phyloP scores from a whole-genome alignment of 1,140 invertebrate species.

The Nasonia longicornis region DNA sequence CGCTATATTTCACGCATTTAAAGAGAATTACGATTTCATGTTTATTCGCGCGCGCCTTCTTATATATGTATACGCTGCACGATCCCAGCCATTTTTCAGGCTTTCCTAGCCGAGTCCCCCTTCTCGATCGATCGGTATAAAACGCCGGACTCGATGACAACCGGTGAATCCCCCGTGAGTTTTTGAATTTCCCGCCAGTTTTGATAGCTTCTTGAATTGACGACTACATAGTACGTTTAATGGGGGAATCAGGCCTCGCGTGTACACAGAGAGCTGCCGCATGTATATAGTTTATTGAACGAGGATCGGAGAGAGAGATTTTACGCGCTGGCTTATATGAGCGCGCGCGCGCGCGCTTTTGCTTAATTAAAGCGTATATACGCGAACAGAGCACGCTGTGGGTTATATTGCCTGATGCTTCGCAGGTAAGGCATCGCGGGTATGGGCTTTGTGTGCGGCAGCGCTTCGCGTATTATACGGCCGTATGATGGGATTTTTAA shows the following conservation, averaged over 20 bases:
- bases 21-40: constrained; percentile 41
- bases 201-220: not conserved
- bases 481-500: not conserved
- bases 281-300: not conserved
- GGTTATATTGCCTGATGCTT: not conserved
- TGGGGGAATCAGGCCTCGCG: not conserved
- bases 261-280: no score
- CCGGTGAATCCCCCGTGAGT: not conserved
- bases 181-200: not conserved
- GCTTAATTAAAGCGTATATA: not conserved
- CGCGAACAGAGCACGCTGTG: no score
- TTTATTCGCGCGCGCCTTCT: constrained; percentile 23
- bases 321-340: not conserved
- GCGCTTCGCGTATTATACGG: not conserved
- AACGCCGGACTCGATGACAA: not conserved
- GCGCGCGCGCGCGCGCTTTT: not conserved
- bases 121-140: constrained; percentile 22
- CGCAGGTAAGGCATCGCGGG: not conserved
- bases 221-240: not conserved
- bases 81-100: constrained; percentile 37
- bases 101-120: not conserved
- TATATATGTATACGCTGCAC: not conserved
- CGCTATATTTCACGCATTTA: constrained; percentile 31
- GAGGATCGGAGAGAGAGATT: not conserved
- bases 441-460: no score